Percentiles rank a stretch among this genome's conserved stretches.
These are phyloP conservation scores for Uloborus diversus DNA, from an alignment of 1,140 invertebrate genomes.

Conservation along the genomic window DNA sequence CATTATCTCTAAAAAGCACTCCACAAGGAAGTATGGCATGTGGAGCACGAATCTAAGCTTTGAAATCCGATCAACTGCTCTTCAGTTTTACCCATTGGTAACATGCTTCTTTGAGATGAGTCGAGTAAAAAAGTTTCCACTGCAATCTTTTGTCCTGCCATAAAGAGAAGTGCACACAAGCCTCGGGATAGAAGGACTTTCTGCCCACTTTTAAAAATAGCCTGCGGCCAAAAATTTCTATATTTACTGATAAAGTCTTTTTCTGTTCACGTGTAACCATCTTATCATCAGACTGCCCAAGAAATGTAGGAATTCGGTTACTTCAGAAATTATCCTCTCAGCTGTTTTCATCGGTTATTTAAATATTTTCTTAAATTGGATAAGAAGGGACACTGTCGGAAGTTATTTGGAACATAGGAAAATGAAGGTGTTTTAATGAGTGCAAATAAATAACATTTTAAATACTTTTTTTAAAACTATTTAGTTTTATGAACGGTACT, in stretches of 20 bases:
- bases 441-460: too few relatives aligned
- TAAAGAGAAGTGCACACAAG: too few relatives aligned
- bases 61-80: too few relatives aligned
- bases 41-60: too few relatives aligned
- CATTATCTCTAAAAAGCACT: too few relatives aligned
- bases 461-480: too few relatives aligned
- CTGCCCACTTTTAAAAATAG: constrained; percentile 21
- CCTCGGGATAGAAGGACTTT: not conserved
- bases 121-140: not conserved
- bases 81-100: too few relatives aligned
- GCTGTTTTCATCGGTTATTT: not conserved
- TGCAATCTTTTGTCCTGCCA: too few relatives aligned
- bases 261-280: constrained; percentile 6
- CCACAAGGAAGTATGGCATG: too few relatives aligned
- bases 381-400: not conserved
- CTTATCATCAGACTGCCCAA: constrained; percentile 1
- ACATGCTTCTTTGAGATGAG: not conserved
- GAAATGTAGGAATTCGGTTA: not conserved
- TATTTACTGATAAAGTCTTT: constrained; percentile 41
- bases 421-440: too few relatives aligned
- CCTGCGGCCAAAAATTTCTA: not conserved
- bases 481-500: too few relatives aligned
- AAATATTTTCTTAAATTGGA: not conserved
- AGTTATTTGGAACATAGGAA: too few relatives aligned
- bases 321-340: constrained; percentile 27